Evolutionary conservation across 2,888 invertebrate genomes (phyloP).

Genomic region (Perizoma flavofasciatum): DNA sequence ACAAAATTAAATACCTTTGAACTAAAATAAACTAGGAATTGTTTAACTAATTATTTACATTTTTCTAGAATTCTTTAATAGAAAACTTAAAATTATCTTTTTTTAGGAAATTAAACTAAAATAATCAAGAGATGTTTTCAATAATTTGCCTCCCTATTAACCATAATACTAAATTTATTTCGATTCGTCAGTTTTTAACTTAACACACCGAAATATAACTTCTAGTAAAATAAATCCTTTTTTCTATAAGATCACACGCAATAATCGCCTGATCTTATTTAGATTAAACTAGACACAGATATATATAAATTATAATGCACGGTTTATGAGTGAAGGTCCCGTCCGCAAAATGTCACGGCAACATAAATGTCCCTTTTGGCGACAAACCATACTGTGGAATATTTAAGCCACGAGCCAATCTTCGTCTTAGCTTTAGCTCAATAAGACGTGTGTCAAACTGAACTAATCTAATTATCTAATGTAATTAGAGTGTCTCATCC

Average conservation of each 20-base stretch:
- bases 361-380: no score
- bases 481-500: no score
- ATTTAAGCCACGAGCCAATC: no score
- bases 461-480: no score
- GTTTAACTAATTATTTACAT: conserved; percentile 9
- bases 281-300: background rate
- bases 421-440: no score
- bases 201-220: background rate
- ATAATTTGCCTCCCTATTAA: conserved; percentile 9
- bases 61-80: conserved; percentile 13
- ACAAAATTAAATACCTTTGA: conserved; percentile 19
- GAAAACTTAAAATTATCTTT: conserved; percentile 5
- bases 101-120: conserved; percentile 1
- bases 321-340: no score
- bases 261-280: background rate
- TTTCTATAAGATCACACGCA: background rate
- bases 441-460: no score
- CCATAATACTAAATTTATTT: conserved; percentile 6
- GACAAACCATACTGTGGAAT: no score
- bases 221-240: conserved; percentile 3
- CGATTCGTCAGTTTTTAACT: conserved; percentile 2
- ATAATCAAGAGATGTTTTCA: conserved; percentile 4
- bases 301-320: no score
- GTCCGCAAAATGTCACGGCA: no score
- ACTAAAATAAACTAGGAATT: conserved; percentile 14